Percentiles rank a stretch among this genome's conserved stretches.
Conservation (phyloP, 2,113 vertebrate genomes). For the Propithecus coquereli region DNA sequence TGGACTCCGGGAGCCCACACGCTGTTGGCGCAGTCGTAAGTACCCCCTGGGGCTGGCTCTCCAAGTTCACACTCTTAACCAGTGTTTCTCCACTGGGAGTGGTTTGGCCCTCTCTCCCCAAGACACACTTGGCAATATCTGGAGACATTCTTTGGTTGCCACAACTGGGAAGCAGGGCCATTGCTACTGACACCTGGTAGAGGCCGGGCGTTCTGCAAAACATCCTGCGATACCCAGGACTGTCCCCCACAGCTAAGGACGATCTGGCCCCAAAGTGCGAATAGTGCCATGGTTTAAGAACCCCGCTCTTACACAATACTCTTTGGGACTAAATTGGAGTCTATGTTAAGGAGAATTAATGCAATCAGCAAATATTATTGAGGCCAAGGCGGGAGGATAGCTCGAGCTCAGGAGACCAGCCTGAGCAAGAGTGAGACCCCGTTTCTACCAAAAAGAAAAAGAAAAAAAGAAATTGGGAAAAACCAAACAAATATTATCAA, state of each 20-base stretch:
- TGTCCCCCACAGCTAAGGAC: too few relatives aligned
- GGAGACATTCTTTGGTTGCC: neutral
- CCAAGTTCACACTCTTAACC: too few relatives aligned
- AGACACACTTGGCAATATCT: neutral
- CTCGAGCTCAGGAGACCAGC: too few relatives aligned
- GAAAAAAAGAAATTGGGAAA: too few relatives aligned
- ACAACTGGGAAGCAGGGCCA: neutral
- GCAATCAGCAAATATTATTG: neutral
- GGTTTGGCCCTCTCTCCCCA: neutral
- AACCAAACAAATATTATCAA: neutral
- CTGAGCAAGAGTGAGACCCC: too few relatives aligned
- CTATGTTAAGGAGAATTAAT: neutral
- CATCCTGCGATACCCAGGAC: neutral
- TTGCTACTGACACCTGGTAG: neutral
- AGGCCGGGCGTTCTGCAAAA: neutral
- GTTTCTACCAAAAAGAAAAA: too few relatives aligned
- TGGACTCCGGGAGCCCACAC: rapidly evolving
- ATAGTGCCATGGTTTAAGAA: too few relatives aligned
- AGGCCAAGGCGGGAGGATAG: neutral
- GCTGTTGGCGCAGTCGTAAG: neutral
- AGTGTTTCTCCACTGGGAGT: neutral
- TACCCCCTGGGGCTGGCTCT: rapidly evolving
- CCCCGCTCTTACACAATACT: too few relatives aligned
- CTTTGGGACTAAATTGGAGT: neutral
- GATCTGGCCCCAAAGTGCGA: neutral